phyloP scores from a whole-genome alignment of 1,140 invertebrate genomes.

The Pinna nobilis region DNA sequence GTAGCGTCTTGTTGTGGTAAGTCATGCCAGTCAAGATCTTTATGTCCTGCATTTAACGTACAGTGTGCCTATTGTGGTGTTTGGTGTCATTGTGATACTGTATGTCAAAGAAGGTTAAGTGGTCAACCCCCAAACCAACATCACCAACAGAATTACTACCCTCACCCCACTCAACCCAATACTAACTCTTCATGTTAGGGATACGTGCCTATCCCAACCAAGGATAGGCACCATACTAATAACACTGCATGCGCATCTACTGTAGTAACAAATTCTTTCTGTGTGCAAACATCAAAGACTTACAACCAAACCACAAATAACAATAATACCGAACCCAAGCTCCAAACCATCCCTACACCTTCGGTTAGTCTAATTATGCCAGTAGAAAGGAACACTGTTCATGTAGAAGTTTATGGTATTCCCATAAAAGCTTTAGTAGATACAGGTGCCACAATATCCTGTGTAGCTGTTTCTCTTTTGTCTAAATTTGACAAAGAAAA shows the following conservation, averaged over 20 bases:
- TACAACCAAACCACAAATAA: not conserved
- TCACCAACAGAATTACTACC: not conserved
- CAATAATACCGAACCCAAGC: not conserved
- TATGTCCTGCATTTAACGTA: slow-evolving; percentile 15
- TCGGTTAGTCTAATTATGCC: slow-evolving; percentile 21
- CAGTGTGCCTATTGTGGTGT: slow-evolving; percentile 15
- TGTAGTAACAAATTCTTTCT: no score
- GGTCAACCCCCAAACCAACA: not conserved
- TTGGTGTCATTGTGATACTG: slow-evolving; percentile 9
- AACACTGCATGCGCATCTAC: not conserved
- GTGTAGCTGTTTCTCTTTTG: slow-evolving; percentile 19
- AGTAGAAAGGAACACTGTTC: slow-evolving; percentile 32
- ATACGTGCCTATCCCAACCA: slow-evolving; percentile 29
- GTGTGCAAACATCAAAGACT: not conserved
- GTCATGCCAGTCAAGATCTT: slow-evolving; percentile 1
- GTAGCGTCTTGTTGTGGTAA: slow-evolving; percentile 31
- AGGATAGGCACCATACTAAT: slow-evolving; percentile 27
- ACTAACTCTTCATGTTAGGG: slow-evolving; percentile 23
- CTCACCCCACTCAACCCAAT: not conserved
- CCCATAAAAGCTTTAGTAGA: slow-evolving; percentile 35
- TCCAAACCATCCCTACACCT: not conserved
- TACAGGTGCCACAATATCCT: slow-evolving; percentile 36
- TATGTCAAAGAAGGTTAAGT: not conserved
- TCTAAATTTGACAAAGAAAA: slow-evolving; percentile 1
- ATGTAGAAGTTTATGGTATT: slow-evolving; percentile 20